Base-by-base conservation (phyloP, 2,797 vertebrate species). In the Fistularia commersonii region DNA sequence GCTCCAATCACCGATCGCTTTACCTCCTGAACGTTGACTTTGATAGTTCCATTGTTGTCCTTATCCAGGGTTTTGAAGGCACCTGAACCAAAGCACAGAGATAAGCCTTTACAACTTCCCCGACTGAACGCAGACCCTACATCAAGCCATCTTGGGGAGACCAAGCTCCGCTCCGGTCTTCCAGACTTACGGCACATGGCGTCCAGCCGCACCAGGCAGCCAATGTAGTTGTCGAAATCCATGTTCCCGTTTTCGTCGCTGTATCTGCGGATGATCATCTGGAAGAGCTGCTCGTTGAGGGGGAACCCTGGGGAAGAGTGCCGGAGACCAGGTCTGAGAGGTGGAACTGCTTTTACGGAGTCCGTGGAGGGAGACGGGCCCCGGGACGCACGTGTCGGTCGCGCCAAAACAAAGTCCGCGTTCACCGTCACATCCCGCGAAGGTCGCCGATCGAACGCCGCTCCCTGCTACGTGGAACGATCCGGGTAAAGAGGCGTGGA, bases 161-260 rank as follows among this genome's bases (percentile, higher is more conserved):
- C 3, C 8, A 37, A 23, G 23, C 23, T 23, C 23, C 4, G 23
- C 23, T 4, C 2, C 23, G 23, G 23, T 40, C 34, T 42, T 38
- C 61, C 1, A 68, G 47, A 93, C 95, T 93, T 74, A 97, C 95
- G 89, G 73, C 94, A 98, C 97, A 99, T 98, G 69, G 94, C 91
- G n/a, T 99, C 97, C 69, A 99, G 88, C 11, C 94, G 89, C 31
- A 98, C 94, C 57, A 98, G 84, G 76, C 95, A 97, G 72, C 92
- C 90, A 3, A 99, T 93, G 84, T 95, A 99, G 77, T 87, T 95
- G 84, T 97, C 97, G 63, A 99, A 99, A 68, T 98, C 93, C 90
- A 98, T 90, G 79, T 90, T 88, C 0, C 93, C 93, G 0, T 57
- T 79, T 7, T 94, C 91, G 0, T 91, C 81, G 0, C 92, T 87